phyloP scores from a whole-genome alignment of 2,113 vertebrate genomes.

The Istiophorus platypterus region DNA sequence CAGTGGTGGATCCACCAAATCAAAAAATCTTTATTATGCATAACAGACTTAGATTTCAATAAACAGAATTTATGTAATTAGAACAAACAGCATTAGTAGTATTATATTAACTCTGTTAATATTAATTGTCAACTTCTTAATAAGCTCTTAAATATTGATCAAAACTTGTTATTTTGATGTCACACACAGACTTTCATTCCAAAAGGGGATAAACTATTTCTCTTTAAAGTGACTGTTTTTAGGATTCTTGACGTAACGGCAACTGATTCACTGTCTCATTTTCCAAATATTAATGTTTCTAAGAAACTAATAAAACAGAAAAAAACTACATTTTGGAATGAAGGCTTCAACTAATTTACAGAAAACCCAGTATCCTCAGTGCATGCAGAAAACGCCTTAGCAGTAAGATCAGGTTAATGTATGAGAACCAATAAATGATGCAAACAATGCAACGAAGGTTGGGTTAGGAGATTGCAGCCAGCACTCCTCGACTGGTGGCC shows the following conservation, averaged over 20 bases:
- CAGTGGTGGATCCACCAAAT: neutral
- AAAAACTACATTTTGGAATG: neutral
- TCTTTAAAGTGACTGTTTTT: neutral
- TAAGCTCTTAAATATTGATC: constrained; percentile 1
- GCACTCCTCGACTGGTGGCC: neutral
- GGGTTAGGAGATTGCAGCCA: neutral
- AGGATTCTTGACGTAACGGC: neutral
- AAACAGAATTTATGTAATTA: constrained; percentile 11
- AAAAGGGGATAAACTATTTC: neutral
- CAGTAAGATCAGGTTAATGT: constrained; percentile 32
- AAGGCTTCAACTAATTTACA: constrained; percentile 6
- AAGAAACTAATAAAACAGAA: neutral
- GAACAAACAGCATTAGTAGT: constrained; percentile 42
- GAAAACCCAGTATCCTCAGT: constrained; percentile 3
- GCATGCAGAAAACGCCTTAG: neutral
- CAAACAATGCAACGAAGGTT: neutral
- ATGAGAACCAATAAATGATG: constrained; percentile 20
- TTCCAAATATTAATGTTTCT: neutral
- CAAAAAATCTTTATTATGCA: constrained; percentile 35
- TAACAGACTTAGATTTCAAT: constrained; percentile 12
- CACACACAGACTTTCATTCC: neutral
- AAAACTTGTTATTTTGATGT: neutral
- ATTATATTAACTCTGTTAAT: constrained; percentile 21
- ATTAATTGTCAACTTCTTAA: constrained; percentile 6
- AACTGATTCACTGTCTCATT: neutral